Percentiles rank a stretch among this genome's conserved stretches.
These are phyloP conservation scores for Metridium senile DNA, from an alignment of 92 coral and sea anemone genomes.

Conservation along the genomic window DNA sequence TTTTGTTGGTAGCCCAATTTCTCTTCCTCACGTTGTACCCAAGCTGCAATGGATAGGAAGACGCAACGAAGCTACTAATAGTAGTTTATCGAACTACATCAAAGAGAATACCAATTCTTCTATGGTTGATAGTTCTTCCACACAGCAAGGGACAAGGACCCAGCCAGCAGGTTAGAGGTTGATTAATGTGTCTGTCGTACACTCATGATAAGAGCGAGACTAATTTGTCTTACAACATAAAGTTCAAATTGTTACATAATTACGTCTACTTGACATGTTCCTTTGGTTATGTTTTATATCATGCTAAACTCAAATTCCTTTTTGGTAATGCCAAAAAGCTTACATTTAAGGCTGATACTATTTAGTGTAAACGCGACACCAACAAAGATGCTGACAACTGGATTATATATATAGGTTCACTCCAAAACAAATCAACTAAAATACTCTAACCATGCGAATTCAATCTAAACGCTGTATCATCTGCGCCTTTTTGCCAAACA, in stretches of 20 bases:
- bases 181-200: slow-evolving; percentile 2
- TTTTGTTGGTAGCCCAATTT: background rate
- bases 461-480: no score
- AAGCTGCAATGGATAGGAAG: background rate
- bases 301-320: background rate
- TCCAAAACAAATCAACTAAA: no score
- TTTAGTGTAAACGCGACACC: no score
- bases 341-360: no score
- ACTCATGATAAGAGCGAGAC: background rate
- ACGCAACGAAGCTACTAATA: background rate
- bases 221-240: background rate
- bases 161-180: slow-evolving; percentile 9
- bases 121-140: background rate
- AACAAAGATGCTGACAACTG: no score
- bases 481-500: no score
- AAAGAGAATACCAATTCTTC: background rate
- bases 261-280: background rate
- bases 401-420: no score
- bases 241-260: background rate
- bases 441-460: no score
- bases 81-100: background rate
- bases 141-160: background rate
- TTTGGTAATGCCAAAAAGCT: no score
- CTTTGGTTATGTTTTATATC: background rate
- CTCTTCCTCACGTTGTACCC: background rate